A percentile compares a stretch with the other conserved stretches of the same genome.
These are phyloP conservation scores for Oreortyx pictus DNA, from an alignment of 2,797 vertebrate species.

Conservation along the genomic window DNA sequence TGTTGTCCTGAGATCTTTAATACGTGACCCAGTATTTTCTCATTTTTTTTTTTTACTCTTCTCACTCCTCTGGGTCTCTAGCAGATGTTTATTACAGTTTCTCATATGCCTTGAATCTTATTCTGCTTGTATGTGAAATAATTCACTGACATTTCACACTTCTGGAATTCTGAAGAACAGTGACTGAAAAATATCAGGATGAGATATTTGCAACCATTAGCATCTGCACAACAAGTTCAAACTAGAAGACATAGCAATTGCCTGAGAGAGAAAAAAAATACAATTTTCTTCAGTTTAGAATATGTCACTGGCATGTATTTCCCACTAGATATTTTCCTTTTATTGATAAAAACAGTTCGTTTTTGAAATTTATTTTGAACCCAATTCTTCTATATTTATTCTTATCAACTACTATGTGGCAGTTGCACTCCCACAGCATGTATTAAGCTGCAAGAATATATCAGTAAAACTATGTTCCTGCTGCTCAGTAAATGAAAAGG, in stretches of 20 bases:
- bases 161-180: conserved; percentile 5
- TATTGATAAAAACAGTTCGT: not conserved
- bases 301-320: not conserved
- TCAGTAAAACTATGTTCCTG: not conserved
- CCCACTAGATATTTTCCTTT: not conserved
- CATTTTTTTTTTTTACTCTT: not conserved
- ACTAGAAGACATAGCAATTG: not conserved
- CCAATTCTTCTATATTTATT: not conserved
- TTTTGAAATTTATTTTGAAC: not conserved
- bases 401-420: not conserved
- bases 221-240: not conserved
- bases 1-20: conserved; percentile 16
- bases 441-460: not conserved
- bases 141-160: conserved; percentile 30
- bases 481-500: not conserved
- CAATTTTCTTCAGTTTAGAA: not conserved
- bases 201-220: not conserved
- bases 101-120: not conserved
- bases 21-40: not conserved
- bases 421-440: not conserved
- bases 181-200: not conserved
- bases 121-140: not conserved
- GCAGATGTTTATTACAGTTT: conserved; percentile 24
- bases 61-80: conserved; percentile 8
- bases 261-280: not conserved